Evolutionary conservation across 1,140 invertebrate genomes (phyloP).

Genomic region (Macrocentrus cingulum): DNA sequence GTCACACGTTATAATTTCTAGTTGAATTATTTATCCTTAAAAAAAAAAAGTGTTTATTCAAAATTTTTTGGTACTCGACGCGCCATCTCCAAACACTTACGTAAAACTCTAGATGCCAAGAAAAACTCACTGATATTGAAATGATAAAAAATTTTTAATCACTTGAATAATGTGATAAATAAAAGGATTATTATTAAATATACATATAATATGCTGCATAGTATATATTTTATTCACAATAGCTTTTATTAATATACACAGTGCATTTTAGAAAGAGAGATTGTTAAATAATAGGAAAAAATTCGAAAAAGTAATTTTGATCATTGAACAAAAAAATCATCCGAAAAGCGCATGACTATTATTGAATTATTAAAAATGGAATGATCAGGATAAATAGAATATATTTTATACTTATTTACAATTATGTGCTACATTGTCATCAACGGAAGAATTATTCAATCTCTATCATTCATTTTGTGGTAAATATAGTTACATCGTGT

Average conservation of each 20-base stretch:
- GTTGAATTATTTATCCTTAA: no score
- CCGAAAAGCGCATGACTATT: background rate
- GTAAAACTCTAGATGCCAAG: no score
- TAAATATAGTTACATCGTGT: background rate
- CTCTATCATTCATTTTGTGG: background rate
- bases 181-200: no score
- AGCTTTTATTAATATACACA: background rate
- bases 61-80: no score
- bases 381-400: slow-evolving; percentile 1
- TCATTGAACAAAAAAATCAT: background rate
- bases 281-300: background rate
- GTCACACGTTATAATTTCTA: no score
- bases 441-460: slow-evolving; percentile 15
- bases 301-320: background rate
- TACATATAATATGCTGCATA: no score
- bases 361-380: slow-evolving; percentile 4
- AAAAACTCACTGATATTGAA: no score
- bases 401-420: slow-evolving; percentile 12
- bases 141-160: no score
- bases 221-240: no score
- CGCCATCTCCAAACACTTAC: no score
- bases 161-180: no score
- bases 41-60: no score
- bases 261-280: background rate
- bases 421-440: slow-evolving; percentile 9